Conservation (phyloP, 2,888 invertebrate species). For the Lepas anatifera region DNA sequence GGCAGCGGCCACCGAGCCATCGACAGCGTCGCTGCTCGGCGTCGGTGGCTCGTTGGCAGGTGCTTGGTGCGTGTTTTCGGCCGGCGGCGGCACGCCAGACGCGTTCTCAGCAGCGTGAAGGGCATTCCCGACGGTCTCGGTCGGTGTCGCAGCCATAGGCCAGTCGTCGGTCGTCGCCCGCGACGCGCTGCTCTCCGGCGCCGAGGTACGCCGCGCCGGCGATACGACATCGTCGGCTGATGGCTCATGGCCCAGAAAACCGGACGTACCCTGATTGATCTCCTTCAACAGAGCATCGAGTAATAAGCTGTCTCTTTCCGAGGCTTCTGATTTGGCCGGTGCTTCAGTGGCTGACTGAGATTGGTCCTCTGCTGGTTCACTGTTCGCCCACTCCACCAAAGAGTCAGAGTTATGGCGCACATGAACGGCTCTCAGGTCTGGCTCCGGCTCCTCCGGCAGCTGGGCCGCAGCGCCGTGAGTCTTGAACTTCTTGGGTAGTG, state of each 20-base stretch:
- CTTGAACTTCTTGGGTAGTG: neutral
- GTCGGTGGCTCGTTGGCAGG: neutral
- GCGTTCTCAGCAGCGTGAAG: neutral
- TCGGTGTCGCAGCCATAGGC: neutral
- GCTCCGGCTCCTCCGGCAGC: too few relatives aligned
- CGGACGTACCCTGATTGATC: neutral
- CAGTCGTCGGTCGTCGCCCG: neutral
- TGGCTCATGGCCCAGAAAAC: neutral
- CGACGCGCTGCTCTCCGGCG: neutral
- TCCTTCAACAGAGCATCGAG: neutral
- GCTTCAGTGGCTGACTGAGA: too few relatives aligned
- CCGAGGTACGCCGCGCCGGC: neutral
- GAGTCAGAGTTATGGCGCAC: neutral
- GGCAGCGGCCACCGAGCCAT: neutral
- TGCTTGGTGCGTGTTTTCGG: neutral
- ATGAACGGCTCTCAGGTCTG: neutral
- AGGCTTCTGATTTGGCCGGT: too few relatives aligned
- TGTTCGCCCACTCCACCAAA: neutral
- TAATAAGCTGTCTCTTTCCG: neutral
- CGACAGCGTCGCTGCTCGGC: neutral
- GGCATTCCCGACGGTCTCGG: neutral
- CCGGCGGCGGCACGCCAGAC: neutral
- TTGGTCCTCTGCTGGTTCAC: neutral
- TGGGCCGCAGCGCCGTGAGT: neutral
- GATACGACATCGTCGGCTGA: neutral